These are phyloP conservation scores for Aelia acuminata DNA, from an alignment of 2,888 invertebrate genomes.

Conservation along the genomic window DNA sequence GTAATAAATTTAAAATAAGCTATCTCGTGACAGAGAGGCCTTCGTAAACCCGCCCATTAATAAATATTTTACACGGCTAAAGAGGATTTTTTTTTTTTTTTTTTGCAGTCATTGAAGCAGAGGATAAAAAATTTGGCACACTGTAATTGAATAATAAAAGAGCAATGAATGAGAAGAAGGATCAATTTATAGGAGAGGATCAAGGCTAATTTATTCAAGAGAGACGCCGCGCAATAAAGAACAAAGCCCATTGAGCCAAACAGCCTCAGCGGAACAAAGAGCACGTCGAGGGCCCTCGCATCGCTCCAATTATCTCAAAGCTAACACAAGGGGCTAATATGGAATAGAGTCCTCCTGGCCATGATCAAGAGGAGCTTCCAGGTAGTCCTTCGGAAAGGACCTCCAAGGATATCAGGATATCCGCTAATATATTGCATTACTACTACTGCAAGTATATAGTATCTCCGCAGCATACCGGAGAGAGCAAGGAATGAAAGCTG, in stretches of 20 bases:
- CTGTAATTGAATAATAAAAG: conserved; percentile 39
- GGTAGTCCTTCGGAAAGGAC: neutral
- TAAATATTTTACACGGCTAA: neutral
- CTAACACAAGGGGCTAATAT: neutral
- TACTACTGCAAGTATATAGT: no score
- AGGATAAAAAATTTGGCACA: neutral
- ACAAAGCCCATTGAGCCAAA: conserved; percentile 13
- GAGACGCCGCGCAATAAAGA: neutral
- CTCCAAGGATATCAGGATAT: no score
- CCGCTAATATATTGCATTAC: no score
- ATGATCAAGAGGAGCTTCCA: neutral
- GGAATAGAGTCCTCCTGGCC: no score
- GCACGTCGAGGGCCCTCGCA: neutral
- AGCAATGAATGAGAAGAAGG: conserved; percentile 1
- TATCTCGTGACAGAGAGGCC: neutral
- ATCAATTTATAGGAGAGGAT: neutral
- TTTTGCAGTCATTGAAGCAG: neutral
- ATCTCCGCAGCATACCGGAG: no score
- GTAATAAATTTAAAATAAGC: neutral
- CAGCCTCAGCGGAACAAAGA: neutral
- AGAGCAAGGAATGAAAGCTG: no score
- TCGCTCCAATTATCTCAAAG: neutral
- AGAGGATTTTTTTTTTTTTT: no score
- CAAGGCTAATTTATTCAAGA: conserved; percentile 38
- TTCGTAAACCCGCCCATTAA: neutral